phyloP scores from a whole-genome alignment of 2,888 invertebrate species.

The Camponotus fellah region DNA sequence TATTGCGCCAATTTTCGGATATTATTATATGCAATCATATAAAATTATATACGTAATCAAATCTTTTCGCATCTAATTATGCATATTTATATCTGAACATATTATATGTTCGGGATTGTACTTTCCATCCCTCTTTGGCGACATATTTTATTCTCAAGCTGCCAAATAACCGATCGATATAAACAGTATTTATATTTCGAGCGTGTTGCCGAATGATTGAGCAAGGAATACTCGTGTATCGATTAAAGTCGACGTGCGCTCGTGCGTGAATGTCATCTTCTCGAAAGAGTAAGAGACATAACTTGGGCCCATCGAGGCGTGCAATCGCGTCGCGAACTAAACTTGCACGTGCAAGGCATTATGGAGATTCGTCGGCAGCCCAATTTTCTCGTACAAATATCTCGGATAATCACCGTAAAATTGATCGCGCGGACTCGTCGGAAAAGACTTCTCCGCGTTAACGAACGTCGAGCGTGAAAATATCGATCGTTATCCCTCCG shows the following conservation, averaged over 20 bases:
- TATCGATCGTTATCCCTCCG: conserved; percentile 10
- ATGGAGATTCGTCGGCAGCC: conserved; percentile 51
- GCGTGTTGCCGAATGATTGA: neutral
- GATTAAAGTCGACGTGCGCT: conserved; percentile 45
- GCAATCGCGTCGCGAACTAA: conserved; percentile 74
- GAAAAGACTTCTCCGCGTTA: conserved; percentile 20
- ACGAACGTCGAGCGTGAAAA: conserved; percentile 35
- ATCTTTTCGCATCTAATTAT: too few relatives aligned
- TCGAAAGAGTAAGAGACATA: conserved; percentile 62
- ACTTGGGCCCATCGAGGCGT: conserved; percentile 77
- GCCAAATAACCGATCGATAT: conserved; percentile 2
- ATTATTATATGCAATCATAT: too few relatives aligned
- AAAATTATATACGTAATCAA: too few relatives aligned
- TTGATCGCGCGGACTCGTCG: conserved; percentile 31
- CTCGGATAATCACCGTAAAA: conserved; percentile 47
- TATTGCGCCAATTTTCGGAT: too few relatives aligned
- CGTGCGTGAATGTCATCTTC: conserved; percentile 66
- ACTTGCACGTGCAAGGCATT: conserved; percentile 72
- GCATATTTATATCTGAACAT: too few relatives aligned
- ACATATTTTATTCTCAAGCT: neutral
- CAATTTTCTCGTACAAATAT: conserved; percentile 19
- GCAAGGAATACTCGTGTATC: conserved; percentile 20
- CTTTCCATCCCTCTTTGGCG: neutral
- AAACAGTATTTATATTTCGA: neutral
- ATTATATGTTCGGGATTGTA: neutral